Evolutionary conservation across 1,140 invertebrate genomes (phyloP).

Genomic region (Bombus ignitus): DNA sequence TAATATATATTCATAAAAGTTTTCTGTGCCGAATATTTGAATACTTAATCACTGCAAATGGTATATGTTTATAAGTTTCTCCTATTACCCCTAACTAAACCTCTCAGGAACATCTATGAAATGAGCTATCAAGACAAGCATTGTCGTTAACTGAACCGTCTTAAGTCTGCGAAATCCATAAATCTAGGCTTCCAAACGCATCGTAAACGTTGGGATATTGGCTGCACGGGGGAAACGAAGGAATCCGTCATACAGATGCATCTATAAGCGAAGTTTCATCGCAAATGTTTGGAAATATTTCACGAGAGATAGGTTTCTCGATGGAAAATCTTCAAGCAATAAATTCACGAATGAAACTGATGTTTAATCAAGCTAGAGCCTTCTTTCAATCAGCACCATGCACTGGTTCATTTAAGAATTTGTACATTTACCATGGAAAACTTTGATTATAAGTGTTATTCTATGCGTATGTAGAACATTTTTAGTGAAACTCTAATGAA

Average conservation of each 20-base stretch:
- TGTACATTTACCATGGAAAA: too few relatives aligned
- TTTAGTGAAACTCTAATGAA: too few relatives aligned
- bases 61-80: background rate
- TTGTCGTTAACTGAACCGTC: background rate
- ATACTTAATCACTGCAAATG: background rate
- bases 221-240: background rate
- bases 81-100: too few relatives aligned
- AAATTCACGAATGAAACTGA: background rate
- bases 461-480: too few relatives aligned
- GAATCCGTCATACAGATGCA: background rate
- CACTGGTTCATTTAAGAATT: background rate
- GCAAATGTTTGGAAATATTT: background rate
- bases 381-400: slow-evolving; percentile 43
- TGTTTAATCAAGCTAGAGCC: background rate
- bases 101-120: background rate
- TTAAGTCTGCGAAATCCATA: background rate
- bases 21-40: background rate
- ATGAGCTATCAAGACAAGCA: background rate
- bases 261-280: slow-evolving; percentile 9
- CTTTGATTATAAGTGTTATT: too few relatives aligned
- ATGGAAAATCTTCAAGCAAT: background rate
- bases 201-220: background rate
- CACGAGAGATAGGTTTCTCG: background rate
- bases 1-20: too few relatives aligned
- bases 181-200: background rate